Base-by-base conservation (phyloP, 2,113 vertebrate species). In the Oostethus manadensis region DNA sequence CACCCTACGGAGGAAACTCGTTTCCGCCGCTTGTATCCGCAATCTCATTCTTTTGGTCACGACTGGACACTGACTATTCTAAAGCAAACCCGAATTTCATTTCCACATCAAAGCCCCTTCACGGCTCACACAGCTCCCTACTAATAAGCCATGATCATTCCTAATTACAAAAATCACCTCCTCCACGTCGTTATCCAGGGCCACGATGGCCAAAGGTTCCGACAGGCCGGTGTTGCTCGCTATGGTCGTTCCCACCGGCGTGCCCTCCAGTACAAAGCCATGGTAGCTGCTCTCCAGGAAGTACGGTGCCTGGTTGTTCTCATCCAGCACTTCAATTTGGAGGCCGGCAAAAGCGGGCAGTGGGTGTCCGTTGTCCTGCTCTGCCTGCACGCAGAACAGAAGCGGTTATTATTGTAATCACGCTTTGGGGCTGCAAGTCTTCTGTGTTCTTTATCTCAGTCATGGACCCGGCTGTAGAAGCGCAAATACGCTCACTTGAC, bases 311-410 rank as follows among this genome's bases (percentile, higher is more conserved):
- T 97, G 95, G 77, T 98, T 96, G 83, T 99, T 99, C 82, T 96
- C 92, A 73, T 98, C 94, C 21, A 99, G 79, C 63, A 99, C 90
- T 80, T 98, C 94, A 0, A 99, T 93, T 71, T 95, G 94, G n/a
- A 99, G 92, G 42, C 88, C 96, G 70, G 97, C 93, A 67, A 98
- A 98, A 16, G 93, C 94, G 40, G 97, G 97, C 22, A 99, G 92
- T 8, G 97, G 97, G 46, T 99, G 97, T 0, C 96, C 94, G 0
- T 99, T 99, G 85, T 98, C 93, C 80, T 99, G 97, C 67, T 99
- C 96, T 44, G 95, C 97, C 97, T 99, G 45, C 79, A 62, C 10
- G 21, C 17, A 22, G 60, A 9, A 46, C 22, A 56, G 57, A 73
- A 51, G 8, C 38, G 33, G 17, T 21, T 21, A 21, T 11, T 8